These are phyloP conservation scores for Augochlorella aurata DNA, from an alignment of 2,888 invertebrate species.

Conservation along the genomic window DNA sequence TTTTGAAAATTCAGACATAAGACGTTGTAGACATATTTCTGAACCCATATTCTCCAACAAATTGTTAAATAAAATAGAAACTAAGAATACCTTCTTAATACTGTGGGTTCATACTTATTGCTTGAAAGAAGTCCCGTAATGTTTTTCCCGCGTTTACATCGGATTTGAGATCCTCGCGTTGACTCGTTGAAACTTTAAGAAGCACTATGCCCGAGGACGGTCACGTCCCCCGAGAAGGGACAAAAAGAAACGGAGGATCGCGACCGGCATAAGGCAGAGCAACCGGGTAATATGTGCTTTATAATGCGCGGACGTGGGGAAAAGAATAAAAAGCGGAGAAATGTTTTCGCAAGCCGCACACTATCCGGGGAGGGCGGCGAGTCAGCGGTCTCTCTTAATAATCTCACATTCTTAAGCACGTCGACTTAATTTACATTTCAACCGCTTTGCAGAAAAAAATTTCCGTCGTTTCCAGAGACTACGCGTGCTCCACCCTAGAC, in stretches of 20 bases:
- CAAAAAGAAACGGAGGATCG: slow-evolving; percentile 16
- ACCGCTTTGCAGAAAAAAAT: slow-evolving; percentile 65
- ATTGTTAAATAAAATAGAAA: too few species aligned
- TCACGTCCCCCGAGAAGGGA: slow-evolving; percentile 29
- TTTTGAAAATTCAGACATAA: too few species aligned
- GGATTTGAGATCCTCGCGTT: slow-evolving; percentile 11
- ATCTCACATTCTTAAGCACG: slow-evolving; percentile 75
- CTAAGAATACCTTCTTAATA: too few species aligned
- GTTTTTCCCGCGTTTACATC: background rate
- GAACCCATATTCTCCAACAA: too few species aligned
- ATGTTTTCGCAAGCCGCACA: slow-evolving; percentile 65
- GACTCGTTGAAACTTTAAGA: slow-evolving; percentile 47
- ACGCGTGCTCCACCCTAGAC: slow-evolving; percentile 10
- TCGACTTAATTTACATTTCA: slow-evolving; percentile 77
- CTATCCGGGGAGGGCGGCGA: slow-evolving; percentile 54
- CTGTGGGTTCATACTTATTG: too few species aligned
- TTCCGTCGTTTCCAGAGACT: slow-evolving; percentile 62
- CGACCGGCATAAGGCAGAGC: slow-evolving; percentile 41
- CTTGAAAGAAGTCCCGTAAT: background rate
- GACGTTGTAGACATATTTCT: too few species aligned
- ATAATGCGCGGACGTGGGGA: slow-evolving; percentile 57
- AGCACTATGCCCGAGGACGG: slow-evolving; percentile 20
- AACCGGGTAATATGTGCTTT: slow-evolving; percentile 61
- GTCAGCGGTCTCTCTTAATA: slow-evolving; percentile 69
- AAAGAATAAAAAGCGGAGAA: slow-evolving; percentile 56